These are phyloP conservation scores for Glossosoma conforme DNA, from an alignment of 1,140 invertebrate genomes.

Conservation along the genomic window DNA sequence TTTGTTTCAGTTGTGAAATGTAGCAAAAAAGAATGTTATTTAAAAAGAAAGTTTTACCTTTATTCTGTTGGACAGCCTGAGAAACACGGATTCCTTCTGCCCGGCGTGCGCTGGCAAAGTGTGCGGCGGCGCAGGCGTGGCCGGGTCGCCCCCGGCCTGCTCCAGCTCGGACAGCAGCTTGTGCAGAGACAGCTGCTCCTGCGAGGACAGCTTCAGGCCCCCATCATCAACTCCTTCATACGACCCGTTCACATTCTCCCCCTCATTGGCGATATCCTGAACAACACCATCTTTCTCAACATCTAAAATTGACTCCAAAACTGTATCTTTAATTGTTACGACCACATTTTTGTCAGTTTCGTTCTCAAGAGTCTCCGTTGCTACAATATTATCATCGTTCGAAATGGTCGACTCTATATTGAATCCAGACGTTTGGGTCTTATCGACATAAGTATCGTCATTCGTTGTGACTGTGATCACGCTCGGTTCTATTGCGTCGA, in stretches of 20 bases:
- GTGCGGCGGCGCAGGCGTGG: conserved; percentile 26
- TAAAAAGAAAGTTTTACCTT: too few species aligned
- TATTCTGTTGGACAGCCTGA: conserved; percentile 91
- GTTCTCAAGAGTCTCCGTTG: conserved; percentile 10
- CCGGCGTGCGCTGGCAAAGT: conserved; percentile 48
- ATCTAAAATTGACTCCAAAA: too few species aligned
- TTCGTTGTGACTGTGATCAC: conserved; percentile 15
- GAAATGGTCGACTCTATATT: conserved; percentile 18
- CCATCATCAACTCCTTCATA: conserved; percentile 11
- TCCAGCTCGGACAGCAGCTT: conserved; percentile 46
- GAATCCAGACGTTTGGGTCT: conserved; percentile 1
- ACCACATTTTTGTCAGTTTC: conserved; percentile 7
- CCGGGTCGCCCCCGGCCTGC: conserved; percentile 44
- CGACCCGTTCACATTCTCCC: conserved; percentile 18
- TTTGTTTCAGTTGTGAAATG: too few species aligned
- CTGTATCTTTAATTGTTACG: too few species aligned
- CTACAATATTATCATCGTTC: conserved; percentile 4
- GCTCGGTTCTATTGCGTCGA: conserved; percentile 19
- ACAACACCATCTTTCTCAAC: too few species aligned
- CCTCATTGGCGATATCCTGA: conserved; percentile 8
- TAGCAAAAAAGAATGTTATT: too few species aligned
- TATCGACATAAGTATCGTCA: conserved; percentile 8
- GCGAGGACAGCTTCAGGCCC: conserved; percentile 26
- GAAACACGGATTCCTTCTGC: conserved; percentile 92
- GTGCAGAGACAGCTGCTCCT: conserved; percentile 33